Evolutionary conservation across 2,113 vertebrate genomes (phyloP).

Genomic region (Neodontobutis hainanensis): DNA sequence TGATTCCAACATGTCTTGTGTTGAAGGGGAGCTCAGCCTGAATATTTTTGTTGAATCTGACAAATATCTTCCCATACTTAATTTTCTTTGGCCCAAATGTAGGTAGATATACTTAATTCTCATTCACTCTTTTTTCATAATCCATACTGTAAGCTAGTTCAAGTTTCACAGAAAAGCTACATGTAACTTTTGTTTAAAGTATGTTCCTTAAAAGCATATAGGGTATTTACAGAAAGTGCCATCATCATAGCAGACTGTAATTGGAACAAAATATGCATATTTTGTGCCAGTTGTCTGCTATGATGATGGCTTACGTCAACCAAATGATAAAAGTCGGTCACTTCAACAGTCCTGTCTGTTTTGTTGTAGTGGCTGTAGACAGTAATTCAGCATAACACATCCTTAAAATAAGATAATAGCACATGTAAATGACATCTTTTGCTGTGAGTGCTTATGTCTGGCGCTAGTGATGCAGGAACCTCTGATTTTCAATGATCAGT

Average conservation of each 20-base stretch:
- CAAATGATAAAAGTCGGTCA: slow-evolving; percentile 35
- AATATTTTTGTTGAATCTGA: too few relatives aligned
- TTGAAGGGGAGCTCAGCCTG: too few relatives aligned
- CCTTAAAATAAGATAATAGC: neutral
- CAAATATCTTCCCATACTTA: too few relatives aligned
- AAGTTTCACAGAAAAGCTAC: slow-evolving; percentile 2
- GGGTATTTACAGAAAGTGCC: neutral
- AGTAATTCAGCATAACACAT: neutral
- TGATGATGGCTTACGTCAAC: too few relatives aligned
- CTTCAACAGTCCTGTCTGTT: too few relatives aligned
- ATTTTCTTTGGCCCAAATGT: too few relatives aligned
- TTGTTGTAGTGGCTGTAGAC: neutral
- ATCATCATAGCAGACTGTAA: slow-evolving; percentile 24
- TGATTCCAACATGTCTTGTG: too few relatives aligned
- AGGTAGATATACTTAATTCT: too few relatives aligned
- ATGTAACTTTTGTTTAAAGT: slow-evolving; percentile 11
- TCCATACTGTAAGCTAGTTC: too few relatives aligned
- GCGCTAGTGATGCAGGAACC: slow-evolving; percentile 9
- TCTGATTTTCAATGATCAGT: neutral
- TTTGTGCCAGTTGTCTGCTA: too few relatives aligned
- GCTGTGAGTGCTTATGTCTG: slow-evolving; percentile 8
- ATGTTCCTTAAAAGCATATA: slow-evolving; percentile 4
- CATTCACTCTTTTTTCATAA: too few relatives aligned
- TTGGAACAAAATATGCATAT: slow-evolving; percentile 27
- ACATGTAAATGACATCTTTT: neutral